Conservation (phyloP, 2,797 vertebrate genomes). For the Anabacerthia variegaticeps region DNA sequence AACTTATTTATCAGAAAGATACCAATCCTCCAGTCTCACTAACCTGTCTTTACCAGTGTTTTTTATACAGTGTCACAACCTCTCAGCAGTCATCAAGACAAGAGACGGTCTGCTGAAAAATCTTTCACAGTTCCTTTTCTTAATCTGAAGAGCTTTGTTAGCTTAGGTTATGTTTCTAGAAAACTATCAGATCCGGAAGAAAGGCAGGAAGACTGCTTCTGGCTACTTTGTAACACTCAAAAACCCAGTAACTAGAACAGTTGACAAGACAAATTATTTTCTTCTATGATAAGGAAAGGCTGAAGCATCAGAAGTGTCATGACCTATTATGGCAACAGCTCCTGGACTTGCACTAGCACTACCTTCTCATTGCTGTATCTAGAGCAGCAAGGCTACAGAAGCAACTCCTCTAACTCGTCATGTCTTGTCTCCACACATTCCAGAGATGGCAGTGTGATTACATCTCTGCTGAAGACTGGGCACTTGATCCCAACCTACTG, state of each 20-base stretch:
- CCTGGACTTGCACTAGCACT: neutral
- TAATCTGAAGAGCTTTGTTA: neutral
- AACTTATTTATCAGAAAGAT: neutral
- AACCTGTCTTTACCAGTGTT: neutral
- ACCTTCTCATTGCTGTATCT: neutral
- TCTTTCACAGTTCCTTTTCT: neutral
- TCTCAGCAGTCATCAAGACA: neutral
- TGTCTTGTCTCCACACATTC: slow-evolving; percentile 52
- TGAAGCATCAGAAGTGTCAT: slow-evolving; percentile 24
- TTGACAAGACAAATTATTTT: slow-evolving; percentile 38
- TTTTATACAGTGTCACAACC: neutral
- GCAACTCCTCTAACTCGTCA: slow-evolving; percentile 13
- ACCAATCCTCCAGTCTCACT: neutral
- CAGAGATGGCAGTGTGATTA: slow-evolving; percentile 41
- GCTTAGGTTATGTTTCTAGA: neutral
- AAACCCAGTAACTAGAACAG: neutral
- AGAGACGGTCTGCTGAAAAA: neutral
- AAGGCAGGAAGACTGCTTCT: neutral
- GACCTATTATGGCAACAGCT: neutral
- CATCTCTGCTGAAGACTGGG: neutral
- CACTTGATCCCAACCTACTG: neutral
- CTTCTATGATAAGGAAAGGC: neutral
- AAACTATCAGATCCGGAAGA: neutral
- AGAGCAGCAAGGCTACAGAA: neutral
- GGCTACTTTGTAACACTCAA: neutral